These are phyloP conservation scores for Sinonovacula constricta DNA, from an alignment of 1,140 invertebrate genomes.

Conservation along the genomic window DNA sequence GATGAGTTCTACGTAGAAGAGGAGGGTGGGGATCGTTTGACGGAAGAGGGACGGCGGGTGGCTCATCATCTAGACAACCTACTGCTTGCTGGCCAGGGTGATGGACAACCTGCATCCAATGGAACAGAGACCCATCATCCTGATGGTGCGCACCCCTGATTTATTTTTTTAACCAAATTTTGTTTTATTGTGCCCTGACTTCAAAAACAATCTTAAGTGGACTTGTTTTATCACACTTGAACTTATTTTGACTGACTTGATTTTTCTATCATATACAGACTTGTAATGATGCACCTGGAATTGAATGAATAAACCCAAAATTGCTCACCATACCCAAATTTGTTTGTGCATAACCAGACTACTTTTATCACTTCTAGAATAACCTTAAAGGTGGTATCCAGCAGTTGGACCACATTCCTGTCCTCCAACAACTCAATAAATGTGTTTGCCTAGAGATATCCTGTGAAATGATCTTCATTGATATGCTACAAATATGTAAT, in stretches of 20 bases:
- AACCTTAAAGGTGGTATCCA: too few species aligned
- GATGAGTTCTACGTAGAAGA: conserved; percentile 45
- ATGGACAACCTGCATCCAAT: background rate
- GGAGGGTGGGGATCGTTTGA: conserved; percentile 33
- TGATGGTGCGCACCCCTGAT: too few species aligned
- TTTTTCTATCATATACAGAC: background rate
- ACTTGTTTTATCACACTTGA: background rate
- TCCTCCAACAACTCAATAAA: too few species aligned
- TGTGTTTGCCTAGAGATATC: too few species aligned
- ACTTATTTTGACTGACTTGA: background rate
- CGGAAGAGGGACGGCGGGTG: conserved; percentile 37
- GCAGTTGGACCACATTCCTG: too few species aligned
- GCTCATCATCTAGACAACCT: conserved; percentile 27
- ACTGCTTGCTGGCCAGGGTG: conserved; percentile 30
- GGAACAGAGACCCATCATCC: background rate
- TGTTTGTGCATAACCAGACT: too few species aligned
- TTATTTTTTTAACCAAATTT: background rate
- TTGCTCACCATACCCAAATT: too few species aligned
- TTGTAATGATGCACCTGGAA: background rate
- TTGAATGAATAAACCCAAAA: too few species aligned
- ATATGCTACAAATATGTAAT: too few species aligned
- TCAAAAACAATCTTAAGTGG: background rate
- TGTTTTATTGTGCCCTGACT: background rate
- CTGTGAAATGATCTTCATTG: too few species aligned
- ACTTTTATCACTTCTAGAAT: too few species aligned